Evolutionary conservation across 2,113 vertebrate species (phyloP), one percentile per base, ranked within the genome.

Genomic region (Tragelaphus buxtoni): DNA sequence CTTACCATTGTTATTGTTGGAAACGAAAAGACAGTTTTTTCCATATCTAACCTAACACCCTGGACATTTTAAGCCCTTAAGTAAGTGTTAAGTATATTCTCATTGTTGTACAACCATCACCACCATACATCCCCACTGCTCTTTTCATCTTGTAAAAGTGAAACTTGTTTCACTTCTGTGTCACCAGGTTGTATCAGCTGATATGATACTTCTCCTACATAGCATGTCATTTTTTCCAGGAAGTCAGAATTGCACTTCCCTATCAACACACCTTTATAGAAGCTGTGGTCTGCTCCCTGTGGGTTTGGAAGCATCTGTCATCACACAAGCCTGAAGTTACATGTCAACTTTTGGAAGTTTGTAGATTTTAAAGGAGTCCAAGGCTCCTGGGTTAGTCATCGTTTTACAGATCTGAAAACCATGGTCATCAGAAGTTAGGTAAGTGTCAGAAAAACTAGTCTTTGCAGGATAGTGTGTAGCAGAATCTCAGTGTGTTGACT

Each of bases 191-290:
- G 7, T 74, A 77, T 39, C 35, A 32, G 11, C 81, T 96, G 39
- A 4, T 74, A 9, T 88, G 81, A 51, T 56, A 49, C 53, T 83
- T 86, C 47, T 65, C 20, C 28, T 49, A 4, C 65, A 47, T 9
- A 93, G 18, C 26, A 17, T 65, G 74, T 35, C 32, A 51, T 69
- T 95, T 95, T 95, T 93, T 91, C 79, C 79, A 88, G 61, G n/a
- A 96, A 93, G 92, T 93, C 49, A 93, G 39, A 92, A 45, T 87
- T 90, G 18, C 5, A 58, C 47, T 95, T 87, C 32, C 79, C 13
- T 72, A 2, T 85, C 39, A 84, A 3, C 26, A 61, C 55, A 86
- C 42, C 69, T 94, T 90, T 80, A 39, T 65, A 60, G 26, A 63
- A 65, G 24, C 58, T 76, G 9, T 26, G 45, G 76, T 88, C 83